Evolutionary conservation across 2,797 vertebrate genomes (phyloP).

Genomic region (Acridotheres tristis): DNA sequence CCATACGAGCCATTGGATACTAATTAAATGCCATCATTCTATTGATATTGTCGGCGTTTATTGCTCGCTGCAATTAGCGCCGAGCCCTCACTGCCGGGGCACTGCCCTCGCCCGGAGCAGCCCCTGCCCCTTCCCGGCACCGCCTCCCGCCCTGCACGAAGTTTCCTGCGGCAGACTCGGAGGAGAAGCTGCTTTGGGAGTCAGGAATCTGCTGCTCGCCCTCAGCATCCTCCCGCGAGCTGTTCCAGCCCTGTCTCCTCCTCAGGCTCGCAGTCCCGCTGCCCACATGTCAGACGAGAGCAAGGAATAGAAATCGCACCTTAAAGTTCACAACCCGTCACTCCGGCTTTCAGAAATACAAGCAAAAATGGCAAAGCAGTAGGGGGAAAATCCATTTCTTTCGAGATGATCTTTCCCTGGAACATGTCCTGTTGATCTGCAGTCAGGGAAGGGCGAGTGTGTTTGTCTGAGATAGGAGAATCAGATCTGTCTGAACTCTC

Average conservation of each 20-base stretch:
- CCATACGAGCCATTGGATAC: slow-evolving; percentile 60
- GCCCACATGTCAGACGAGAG: background rate
- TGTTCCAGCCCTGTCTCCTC: background rate
- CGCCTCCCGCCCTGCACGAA: background rate
- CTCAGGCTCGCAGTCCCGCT: background rate
- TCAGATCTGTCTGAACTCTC: slow-evolving; percentile 33
- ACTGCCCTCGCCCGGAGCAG: background rate
- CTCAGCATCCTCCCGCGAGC: background rate
- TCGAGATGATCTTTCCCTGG: slow-evolving; percentile 22
- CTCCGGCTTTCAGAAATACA: slow-evolving; percentile 39
- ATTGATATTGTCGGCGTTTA: slow-evolving; percentile 51
- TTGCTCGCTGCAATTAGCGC: slow-evolving; percentile 29
- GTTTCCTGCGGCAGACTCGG: background rate
- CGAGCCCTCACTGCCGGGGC: background rate
- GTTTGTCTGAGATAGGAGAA: slow-evolving; percentile 48
- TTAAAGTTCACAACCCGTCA: slow-evolving; percentile 45
- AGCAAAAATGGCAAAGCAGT: slow-evolving; percentile 50
- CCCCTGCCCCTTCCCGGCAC: background rate
- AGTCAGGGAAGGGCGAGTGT: slow-evolving; percentile 12
- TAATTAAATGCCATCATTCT: slow-evolving; percentile 69
- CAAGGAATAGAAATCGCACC: slow-evolving; percentile 28
- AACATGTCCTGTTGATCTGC: slow-evolving; percentile 46
- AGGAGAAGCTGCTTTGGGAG: background rate
- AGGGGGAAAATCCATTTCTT: slow-evolving; percentile 57
- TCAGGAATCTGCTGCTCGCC: background rate